Evolutionary conservation across 1,140 invertebrate genomes (phyloP).

Genomic region (Calephelis nemesis): DNA sequence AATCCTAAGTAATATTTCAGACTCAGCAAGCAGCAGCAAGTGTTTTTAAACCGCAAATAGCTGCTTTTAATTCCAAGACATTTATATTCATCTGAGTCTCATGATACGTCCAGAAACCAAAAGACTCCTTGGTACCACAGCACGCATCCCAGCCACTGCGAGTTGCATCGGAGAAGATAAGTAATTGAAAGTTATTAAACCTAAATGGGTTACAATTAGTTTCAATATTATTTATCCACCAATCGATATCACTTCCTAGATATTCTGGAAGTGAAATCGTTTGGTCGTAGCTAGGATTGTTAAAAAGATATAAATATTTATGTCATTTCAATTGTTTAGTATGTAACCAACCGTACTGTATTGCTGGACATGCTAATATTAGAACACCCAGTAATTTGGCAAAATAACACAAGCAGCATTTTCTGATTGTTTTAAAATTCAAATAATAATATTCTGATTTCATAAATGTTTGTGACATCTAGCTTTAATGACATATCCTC

Average conservation of each 20-base stretch:
- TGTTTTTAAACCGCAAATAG: background rate
- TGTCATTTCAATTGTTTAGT: conserved; percentile 27
- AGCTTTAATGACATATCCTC: no score
- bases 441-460: no score
- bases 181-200: background rate
- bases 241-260: background rate
- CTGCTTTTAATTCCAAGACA: background rate
- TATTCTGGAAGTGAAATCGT: background rate
- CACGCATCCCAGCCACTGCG: background rate
- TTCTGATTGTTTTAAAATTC: no score
- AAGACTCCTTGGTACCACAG: background rate
- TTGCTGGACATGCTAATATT: conserved; percentile 26
- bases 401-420: no score
- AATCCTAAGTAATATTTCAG: conserved; percentile 9
- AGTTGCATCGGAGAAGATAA: background rate
- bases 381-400: background rate
- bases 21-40: background rate
- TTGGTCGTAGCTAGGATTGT: background rate
- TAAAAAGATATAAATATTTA: conserved; percentile 6
- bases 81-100: background rate
- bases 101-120: background rate
- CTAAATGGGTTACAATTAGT: background rate
- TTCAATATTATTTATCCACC: background rate
- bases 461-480: no score
- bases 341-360: conserved; percentile 26